Evolutionary conservation across 2,888 invertebrate genomes (phyloP), one percentile per base, ranked within the genome.

Genomic region (Xestoiulus laeticollis): DNA sequence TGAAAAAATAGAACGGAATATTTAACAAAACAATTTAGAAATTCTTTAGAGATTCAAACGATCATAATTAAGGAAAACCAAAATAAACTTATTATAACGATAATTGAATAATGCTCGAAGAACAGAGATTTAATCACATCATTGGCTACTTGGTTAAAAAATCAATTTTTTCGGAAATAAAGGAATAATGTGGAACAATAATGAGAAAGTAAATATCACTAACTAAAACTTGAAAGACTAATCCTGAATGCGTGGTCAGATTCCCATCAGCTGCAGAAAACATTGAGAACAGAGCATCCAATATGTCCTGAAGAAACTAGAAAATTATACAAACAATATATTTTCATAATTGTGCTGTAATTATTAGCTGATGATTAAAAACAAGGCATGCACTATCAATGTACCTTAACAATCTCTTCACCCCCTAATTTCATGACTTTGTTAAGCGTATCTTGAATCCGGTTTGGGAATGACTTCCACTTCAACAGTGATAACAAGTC

Each of bases 191-290:
- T 38, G 5, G 38, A 38, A 38, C 48, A 4, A 16, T 48, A 4
- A 16, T 1, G 16, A 19, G 48, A 19, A 48, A 48, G 14, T 30
- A 44, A 19, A 53, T 44, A 16, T 85, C 85, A 90, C 92, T 91
- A 91, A 94, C 97, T 88, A 98, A 93, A 48, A 97, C 97, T 91
- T 97, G 95, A 91, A 99, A 98, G 43, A 98, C 98, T 30, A 97
- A 94, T 48, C 97, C 97, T 0, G 97, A 97, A 91, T 97, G 95
- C 38, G 95, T 95, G 0, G 97, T 97, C 82, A 96, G 94, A 91
- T 96, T 97, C 32, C 97, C 97, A 91, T 98, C 97, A 92, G 97
- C 97, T 12, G 97, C 97, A 10, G 97, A 96, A 91, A 98, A 97
- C 94, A 99, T 95, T 26, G 97, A 96, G 92, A 98, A 98, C 1